Conservation (phyloP, 2,113 vertebrate species). For the Pseudopipra pipra region DNA sequence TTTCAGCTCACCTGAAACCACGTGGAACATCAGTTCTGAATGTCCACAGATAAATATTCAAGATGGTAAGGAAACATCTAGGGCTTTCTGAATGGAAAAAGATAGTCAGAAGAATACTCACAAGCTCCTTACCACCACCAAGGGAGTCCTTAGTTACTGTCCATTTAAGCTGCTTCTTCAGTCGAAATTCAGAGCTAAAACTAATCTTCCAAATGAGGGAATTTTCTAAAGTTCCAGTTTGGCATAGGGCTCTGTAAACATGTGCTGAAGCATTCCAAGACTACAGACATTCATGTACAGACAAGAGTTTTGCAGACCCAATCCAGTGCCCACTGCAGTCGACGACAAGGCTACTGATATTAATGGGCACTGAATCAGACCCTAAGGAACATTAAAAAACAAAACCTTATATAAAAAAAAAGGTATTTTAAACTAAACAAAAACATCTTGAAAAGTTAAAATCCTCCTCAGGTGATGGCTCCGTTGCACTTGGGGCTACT, state of each 20-base stretch:
- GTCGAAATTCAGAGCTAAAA: background rate
- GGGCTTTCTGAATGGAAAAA: background rate
- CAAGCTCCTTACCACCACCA: background rate
- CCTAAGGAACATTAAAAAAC: background rate
- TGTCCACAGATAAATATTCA: background rate
- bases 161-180: background rate
- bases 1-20: constrained; percentile 6
- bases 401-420: background rate
- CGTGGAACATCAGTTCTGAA: background rate
- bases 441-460: constrained; percentile 51
- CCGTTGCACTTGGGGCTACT: constrained; percentile 48
- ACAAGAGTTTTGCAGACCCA: constrained; percentile 28
- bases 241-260: constrained; percentile 74
- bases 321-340: background rate
- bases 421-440: constrained; percentile 18
- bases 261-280: constrained; percentile 62
- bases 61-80: background rate
- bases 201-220: background rate
- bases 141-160: background rate
- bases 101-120: background rate
- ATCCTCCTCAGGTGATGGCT: constrained; percentile 16
- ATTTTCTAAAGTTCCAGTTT: constrained; percentile 66
- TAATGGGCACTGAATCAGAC: constrained; percentile 22
- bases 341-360: background rate
- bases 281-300: constrained; percentile 53